Percentiles rank a stretch among this genome's conserved stretches.
These are phyloP conservation scores for Hiodon tergisus DNA, from an alignment of 2,113 vertebrate genomes.

Conservation along the genomic window DNA sequence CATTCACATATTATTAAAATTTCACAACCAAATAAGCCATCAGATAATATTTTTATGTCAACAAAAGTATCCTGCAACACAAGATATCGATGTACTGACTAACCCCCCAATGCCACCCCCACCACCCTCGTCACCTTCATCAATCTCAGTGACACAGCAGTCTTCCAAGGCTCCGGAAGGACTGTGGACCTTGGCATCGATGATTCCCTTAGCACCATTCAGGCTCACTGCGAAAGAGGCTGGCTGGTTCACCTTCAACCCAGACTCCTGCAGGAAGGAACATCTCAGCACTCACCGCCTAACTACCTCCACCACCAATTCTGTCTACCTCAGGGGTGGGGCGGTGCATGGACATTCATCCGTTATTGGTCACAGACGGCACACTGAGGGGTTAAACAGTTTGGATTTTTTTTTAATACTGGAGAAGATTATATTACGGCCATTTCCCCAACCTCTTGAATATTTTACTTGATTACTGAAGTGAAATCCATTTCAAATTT, in stretches of 20 bases:
- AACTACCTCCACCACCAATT: background rate
- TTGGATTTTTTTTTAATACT: too few species aligned
- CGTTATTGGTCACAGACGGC: too few species aligned
- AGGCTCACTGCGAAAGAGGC: conserved; percentile 79
- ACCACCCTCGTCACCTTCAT: conserved; percentile 59
- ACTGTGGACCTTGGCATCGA: conserved; percentile 76
- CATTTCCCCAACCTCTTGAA: too few species aligned
- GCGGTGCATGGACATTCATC: too few species aligned
- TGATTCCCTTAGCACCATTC: conserved; percentile 76
- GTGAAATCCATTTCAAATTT: too few species aligned
- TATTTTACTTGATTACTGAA: too few species aligned
- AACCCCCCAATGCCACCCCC: background rate
- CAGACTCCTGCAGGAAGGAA: conserved; percentile 67
- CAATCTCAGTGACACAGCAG: conserved; percentile 74
- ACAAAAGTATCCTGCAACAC: background rate
- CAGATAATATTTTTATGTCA: background rate
- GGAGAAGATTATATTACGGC: too few species aligned
- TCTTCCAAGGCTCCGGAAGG: conserved; percentile 77
- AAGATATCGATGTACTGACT: background rate
- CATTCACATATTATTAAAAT: too few species aligned
- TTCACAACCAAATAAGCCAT: background rate
- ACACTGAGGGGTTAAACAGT: too few species aligned
- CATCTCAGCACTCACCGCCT: background rate
- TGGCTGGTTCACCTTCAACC: conserved; percentile 78
- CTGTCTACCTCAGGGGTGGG: background rate